phyloP scores from a whole-genome alignment of 2,888 invertebrate species.

The Congeria kusceri region DNA sequence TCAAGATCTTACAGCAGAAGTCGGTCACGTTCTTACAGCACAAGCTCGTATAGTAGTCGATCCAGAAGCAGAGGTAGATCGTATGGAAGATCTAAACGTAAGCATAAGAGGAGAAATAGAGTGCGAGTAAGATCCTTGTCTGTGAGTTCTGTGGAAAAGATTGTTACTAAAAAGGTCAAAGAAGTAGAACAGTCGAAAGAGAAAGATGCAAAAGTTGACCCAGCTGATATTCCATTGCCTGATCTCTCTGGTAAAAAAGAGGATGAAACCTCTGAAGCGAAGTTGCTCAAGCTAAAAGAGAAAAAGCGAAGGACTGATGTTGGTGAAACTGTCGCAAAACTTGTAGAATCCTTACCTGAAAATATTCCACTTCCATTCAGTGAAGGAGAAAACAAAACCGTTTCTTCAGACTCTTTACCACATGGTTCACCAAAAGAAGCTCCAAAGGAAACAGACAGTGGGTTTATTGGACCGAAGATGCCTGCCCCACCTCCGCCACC shows the following conservation, averaged over 20 bases:
- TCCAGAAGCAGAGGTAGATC: conserved; percentile 64
- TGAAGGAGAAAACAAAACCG: conserved; percentile 54
- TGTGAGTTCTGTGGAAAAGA: conserved; percentile 22
- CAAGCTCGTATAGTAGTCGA: conserved; percentile 64
- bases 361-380: conserved; percentile 66
- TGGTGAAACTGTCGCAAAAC: conserved; percentile 59
- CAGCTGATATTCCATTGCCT: conserved; percentile 78
- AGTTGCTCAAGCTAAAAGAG: conserved; percentile 68
- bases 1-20: conserved; percentile 74
- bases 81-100: conserved; percentile 49
- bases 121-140: conserved; percentile 46
- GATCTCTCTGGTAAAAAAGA: conserved; percentile 67
- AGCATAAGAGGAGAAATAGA: conserved; percentile 19
- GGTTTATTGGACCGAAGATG: conserved; percentile 61
- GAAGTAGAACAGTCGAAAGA: conserved; percentile 50
- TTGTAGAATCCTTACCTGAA: conserved; percentile 58
- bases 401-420: conserved; percentile 53
- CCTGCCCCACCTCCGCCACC: conserved; percentile 58
- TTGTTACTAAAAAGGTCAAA: conserved; percentile 45
- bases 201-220: conserved; percentile 61
- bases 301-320: conserved; percentile 68
- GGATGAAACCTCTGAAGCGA: conserved; percentile 66
- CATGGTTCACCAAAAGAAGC: conserved; percentile 50
- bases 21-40: conserved; percentile 67
- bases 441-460: conserved; percentile 47